These are phyloP conservation scores for Carabus problematicus DNA, from an alignment of 2,888 invertebrate genomes.

Conservation along the genomic window DNA sequence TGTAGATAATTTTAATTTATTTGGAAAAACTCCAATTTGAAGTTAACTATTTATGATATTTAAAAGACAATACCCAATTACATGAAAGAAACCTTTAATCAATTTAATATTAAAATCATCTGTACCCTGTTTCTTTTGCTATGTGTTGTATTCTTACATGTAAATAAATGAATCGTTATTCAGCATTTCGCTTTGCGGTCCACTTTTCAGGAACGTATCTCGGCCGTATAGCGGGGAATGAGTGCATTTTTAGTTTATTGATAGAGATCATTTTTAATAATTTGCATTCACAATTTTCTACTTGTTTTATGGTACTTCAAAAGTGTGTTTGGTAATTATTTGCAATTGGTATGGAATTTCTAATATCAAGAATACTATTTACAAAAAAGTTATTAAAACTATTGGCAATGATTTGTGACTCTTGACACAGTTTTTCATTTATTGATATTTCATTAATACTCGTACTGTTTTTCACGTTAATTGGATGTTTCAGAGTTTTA, in stretches of 20 bases:
- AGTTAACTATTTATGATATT: neutral
- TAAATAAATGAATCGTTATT: neutral
- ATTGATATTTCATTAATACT: neutral
- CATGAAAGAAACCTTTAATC: neutral
- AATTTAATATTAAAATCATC: neutral
- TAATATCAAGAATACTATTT: neutral
- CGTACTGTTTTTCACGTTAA: neutral
- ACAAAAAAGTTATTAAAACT: neutral
- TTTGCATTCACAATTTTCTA: too few relatives aligned
- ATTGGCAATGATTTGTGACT: neutral
- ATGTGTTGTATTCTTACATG: neutral
- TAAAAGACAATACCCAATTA: neutral
- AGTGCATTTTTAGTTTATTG: too few relatives aligned
- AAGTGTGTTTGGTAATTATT: too few relatives aligned
- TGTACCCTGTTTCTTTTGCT: neutral
- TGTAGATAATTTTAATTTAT: neutral
- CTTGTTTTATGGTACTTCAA: too few relatives aligned
- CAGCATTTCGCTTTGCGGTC: too few relatives aligned
- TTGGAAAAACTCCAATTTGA: neutral
- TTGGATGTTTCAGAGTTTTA: neutral
- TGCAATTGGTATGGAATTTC: neutral
- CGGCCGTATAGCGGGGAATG: too few relatives aligned
- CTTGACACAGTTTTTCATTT: neutral
- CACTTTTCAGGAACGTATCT: too few relatives aligned
- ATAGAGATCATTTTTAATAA: too few relatives aligned